phyloP scores from a whole-genome alignment of 1,140 invertebrate species.

The Sinonovacula constricta region DNA sequence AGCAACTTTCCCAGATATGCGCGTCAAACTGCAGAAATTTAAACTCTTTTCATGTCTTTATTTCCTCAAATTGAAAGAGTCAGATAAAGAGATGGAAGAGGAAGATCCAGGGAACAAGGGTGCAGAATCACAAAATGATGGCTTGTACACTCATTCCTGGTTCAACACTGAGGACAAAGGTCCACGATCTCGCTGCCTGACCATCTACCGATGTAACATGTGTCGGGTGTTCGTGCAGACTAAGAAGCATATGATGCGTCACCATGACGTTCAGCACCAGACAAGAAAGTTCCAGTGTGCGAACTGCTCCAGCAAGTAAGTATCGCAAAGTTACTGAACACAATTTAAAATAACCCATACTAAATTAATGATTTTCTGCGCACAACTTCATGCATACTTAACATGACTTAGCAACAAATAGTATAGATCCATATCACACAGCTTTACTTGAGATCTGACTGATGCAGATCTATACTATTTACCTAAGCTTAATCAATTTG shows the following conservation, averaged over 20 bases:
- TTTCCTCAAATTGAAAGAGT: conserved; percentile 41
- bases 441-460: no score
- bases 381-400: no score
- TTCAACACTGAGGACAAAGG: conserved; percentile 22
- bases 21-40: conserved; percentile 26
- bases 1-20: conserved; percentile 11
- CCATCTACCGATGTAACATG: conserved; percentile 38
- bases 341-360: no score
- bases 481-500: no score
- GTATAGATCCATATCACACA: no score
- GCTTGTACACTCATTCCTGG: conserved; percentile 17
- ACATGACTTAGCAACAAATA: no score
- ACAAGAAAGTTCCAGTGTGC: neutral
- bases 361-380: no score
- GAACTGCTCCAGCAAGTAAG: neutral
- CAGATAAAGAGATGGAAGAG: neutral
- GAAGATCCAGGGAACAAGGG: neutral
- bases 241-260: conserved; percentile 34
- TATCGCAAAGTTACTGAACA: no score
- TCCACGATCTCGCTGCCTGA: conserved; percentile 23
- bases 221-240: conserved; percentile 31
- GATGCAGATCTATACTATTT: no score
- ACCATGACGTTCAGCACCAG: conserved; percentile 27
- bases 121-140: neutral
- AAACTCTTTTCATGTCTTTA: conserved; percentile 37